These are phyloP conservation scores for Fulica atra DNA, from an alignment of 2,113 vertebrate species.

Conservation along the genomic window DNA sequence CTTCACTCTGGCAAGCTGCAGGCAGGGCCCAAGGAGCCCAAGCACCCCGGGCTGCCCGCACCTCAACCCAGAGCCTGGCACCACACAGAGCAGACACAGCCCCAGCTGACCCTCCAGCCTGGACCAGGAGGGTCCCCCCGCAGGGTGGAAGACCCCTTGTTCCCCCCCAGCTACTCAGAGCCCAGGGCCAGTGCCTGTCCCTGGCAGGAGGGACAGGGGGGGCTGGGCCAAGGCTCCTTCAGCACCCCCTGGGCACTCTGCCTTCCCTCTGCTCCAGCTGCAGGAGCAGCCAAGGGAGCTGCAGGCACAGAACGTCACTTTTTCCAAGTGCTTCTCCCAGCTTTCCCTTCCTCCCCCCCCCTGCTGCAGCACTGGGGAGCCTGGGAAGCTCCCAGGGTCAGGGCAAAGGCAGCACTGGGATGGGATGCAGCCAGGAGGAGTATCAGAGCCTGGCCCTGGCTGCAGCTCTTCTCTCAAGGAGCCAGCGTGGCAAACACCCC, in stretches of 20 bases:
- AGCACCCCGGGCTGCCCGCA: background rate
- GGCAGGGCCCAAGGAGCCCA: background rate
- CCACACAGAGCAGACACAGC: rapidly evolving
- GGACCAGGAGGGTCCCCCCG: background rate
- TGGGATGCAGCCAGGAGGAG: background rate
- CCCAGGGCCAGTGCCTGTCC: background rate
- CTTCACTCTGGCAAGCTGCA: rapidly evolving
- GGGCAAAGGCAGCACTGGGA: background rate
- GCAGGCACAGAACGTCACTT: slow-evolving; percentile 37
- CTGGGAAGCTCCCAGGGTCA: background rate
- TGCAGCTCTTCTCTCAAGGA: rapidly evolving
- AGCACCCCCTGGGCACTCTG: background rate
- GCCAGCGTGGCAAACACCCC: too few species aligned
- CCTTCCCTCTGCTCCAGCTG: background rate
- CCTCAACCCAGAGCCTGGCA: background rate
- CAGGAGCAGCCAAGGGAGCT: background rate
- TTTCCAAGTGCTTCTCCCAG: slow-evolving; percentile 24
- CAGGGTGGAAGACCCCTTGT: too few species aligned
- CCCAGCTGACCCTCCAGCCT: background rate
- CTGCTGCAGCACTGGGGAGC: rapidly evolving
- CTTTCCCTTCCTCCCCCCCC: background rate
- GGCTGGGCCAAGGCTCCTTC: background rate
- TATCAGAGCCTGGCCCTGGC: rapidly evolving
- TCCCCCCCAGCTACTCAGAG: background rate
- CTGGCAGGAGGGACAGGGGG: rapidly evolving